Conservation (phyloP, 2,113 vertebrate genomes). For the Psilopsiagon aymara region DNA sequence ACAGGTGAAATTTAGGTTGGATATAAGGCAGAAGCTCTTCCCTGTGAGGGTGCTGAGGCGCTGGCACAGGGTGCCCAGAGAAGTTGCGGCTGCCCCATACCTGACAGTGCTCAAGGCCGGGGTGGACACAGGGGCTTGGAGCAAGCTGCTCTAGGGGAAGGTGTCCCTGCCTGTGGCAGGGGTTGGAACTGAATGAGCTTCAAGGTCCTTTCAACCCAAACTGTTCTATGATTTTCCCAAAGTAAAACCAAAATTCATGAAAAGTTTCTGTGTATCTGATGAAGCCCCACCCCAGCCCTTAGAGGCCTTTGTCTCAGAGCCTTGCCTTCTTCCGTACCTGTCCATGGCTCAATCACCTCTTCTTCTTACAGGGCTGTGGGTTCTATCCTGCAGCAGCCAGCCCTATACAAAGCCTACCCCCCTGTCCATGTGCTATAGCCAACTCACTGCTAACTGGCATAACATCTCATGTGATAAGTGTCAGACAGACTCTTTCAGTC, state of each 20-base stretch:
- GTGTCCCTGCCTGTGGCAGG: neutral
- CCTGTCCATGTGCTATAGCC: accelerated
- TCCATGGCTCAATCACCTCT: accelerated
- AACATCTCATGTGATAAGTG: accelerated
- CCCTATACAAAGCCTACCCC: accelerated
- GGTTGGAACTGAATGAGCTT: neutral
- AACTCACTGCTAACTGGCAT: accelerated
- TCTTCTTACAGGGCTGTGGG: accelerated
- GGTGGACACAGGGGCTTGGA: neutral
- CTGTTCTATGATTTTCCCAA: neutral
- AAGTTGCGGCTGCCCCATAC: neutral
- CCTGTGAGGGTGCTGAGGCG: neutral
- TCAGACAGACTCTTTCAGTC: neutral
- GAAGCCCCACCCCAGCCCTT: neutral
- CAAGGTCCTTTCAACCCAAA: neutral
- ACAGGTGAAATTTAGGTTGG: neutral
- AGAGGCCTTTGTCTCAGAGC: neutral
- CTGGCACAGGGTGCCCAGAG: neutral
- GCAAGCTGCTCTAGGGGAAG: neutral
- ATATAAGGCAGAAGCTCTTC: neutral
- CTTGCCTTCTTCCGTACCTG: accelerated
- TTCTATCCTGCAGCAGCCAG: accelerated
- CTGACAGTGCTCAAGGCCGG: no score
- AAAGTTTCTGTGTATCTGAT: neutral
- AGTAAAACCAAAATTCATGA: neutral